These are phyloP conservation scores for Ridgeia piscesae DNA, from an alignment of 1,140 invertebrate genomes.

Conservation along the genomic window DNA sequence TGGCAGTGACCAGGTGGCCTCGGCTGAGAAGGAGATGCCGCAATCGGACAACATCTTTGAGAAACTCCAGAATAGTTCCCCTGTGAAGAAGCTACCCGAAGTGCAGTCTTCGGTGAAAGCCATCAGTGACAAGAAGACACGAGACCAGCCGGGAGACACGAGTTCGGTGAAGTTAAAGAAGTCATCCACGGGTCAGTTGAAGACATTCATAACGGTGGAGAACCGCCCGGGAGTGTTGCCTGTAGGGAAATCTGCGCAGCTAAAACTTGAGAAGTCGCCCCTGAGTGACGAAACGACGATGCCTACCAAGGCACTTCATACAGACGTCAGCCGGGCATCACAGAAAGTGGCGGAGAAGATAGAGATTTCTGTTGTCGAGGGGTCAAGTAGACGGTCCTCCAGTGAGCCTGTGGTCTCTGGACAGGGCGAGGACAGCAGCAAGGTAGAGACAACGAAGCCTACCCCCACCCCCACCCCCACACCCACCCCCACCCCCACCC, in stretches of 20 bases:
- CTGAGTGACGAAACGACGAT: not conserved
- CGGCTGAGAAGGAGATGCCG: not conserved
- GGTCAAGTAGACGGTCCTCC: not conserved
- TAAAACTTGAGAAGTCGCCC: not conserved
- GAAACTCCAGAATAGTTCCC: not conserved
- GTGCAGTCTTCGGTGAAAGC: not conserved
- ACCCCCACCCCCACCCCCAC: no score
- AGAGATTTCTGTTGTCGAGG: not conserved
- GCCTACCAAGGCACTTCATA: not conserved
- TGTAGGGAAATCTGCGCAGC: not conserved
- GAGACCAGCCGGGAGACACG: not conserved
- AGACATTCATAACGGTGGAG: not conserved
- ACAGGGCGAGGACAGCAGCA: not conserved
- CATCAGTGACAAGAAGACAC: not conserved
- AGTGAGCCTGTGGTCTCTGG: not conserved
- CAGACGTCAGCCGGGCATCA: not conserved
- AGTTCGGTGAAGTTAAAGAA: not conserved
- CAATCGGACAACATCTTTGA: conserved; percentile 19
- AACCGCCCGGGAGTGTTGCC: not conserved
- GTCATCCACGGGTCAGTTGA: not conserved
- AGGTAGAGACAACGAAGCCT: not conserved
- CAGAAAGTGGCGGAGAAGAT: not conserved
- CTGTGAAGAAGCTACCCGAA: not conserved
- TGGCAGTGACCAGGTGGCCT: not conserved
- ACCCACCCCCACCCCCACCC: no score